Base-by-base conservation (phyloP, 2,113 vertebrate species). In the Acanthochromis polyacanthus region DNA sequence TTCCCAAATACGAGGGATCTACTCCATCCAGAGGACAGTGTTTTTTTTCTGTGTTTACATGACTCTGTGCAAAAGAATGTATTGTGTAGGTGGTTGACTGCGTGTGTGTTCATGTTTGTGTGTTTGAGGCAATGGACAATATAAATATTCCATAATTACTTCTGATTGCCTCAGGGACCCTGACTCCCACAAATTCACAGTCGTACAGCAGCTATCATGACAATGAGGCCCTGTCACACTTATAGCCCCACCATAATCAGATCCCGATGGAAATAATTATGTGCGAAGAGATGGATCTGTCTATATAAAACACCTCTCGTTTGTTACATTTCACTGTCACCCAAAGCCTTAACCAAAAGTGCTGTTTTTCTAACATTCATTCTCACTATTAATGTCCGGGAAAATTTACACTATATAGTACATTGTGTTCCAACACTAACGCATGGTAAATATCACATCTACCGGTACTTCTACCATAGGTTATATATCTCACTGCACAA, bases 121-220 rank as follows among this genome's bases (percentile, higher is more conserved):
- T 71, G 62, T 80, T 65, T 67, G 48, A 84, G 30, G 75, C 72
- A 67, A 43, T 56, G 51, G 51, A 76, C 75, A 45, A 78, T 71
- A 68, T 45, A 80, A 81, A 59, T 64, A 70, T 83, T 81, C 64
- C 71, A 78, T 84, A 90, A 88, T 90, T 85, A 84, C 36, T 59
- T 48, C 56, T 85, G 66, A 89, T 84, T 89, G 71, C 60, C 14
- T 22, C 0, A 0, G 51, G 28, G 68, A 84, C 74, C 75, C 75
- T 53, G 25, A 70, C 76, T 79, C 78, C 75, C 20, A 40, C 68
- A 74, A 69, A 52, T 67, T 57, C 79, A 63, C 61, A 70, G 30
- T 45, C 2, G 19, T 36, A 22, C 16, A 56, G 45, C 73, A 28
- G 48, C 71, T 46, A 46, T 72, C 48, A n/a, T 19, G 10, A 28